These are phyloP conservation scores for Pandemis cinnamomeana DNA, from an alignment of 2,888 invertebrate genomes.

Conservation along the genomic window DNA sequence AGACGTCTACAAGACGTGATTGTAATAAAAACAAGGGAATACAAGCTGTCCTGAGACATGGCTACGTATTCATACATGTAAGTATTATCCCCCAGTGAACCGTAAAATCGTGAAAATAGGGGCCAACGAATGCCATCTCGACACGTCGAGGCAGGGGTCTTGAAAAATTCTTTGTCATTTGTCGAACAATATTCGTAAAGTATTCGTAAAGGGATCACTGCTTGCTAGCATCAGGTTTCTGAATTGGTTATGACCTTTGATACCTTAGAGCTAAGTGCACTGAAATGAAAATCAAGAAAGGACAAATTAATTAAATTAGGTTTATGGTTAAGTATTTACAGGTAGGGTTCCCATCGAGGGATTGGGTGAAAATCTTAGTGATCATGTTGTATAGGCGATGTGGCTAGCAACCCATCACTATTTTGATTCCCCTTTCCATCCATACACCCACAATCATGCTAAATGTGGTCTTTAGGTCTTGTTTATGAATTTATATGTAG, in stretches of 20 bases:
- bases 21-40: constrained; percentile 33
- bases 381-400: no score
- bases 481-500: no score
- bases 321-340: neutral
- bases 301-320: neutral
- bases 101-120: constrained; percentile 24
- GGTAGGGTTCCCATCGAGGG: no score
- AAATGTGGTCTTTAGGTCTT: no score
- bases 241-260: neutral
- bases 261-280: neutral
- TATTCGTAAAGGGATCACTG: constrained; percentile 6
- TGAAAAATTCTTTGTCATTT: constrained; percentile 30
- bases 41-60: constrained; percentile 8
- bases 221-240: neutral
- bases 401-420: no score
- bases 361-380: no score
- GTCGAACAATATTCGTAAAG: constrained; percentile 21
- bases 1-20: constrained; percentile 35
- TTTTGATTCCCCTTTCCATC: no score
- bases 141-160: constrained; percentile 15
- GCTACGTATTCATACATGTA: constrained; percentile 17
- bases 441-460: no score
- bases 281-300: neutral
- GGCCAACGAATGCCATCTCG: constrained; percentile 23
- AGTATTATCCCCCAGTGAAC: constrained; percentile 21